Base-by-base conservation (phyloP, 37 sponge, comb jelly and placozoan genomes). In the Cliona cf. orientalis region DNA sequence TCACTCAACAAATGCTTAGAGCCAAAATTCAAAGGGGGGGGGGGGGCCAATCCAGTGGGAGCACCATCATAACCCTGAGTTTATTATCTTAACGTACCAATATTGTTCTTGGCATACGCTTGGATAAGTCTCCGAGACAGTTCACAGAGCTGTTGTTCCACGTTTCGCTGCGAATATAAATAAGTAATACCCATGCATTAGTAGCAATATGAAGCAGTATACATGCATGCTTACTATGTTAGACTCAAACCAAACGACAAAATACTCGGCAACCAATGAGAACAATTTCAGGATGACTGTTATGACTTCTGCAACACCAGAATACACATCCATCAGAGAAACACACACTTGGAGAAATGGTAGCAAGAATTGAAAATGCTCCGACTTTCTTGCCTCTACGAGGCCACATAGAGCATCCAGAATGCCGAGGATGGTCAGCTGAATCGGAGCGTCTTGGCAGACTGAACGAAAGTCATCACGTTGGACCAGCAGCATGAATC, bases 361-460 rank as follows among this genome's bases (percentile, higher is more conserved):
- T 2, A 71, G 65, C 17, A 92, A 53, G 25, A 49, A 84, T 1
- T 41, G 21, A 35, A 88, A 88, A 56, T 76, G 43, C 28, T 71
- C 70, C 31, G 62, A 43, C 26, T n/a, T 42, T 5, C 57, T 22
- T 23, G 43, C 56, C 21, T 46, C 40, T 0, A 72, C 45, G 19
- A 92, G 34, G 1, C 93, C 93, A 57, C 76, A 80, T 42, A 87
- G 42, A 38, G 77, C 44, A 60, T 92, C 93, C 62, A 92, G 40
- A 31, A 81, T 28, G 23, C 56, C 38, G 46, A 82, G 72, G 17
- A 91, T 66, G 22, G 67, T 42, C 29, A 40, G 29, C 71, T 71
- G 70, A 4, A 74, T 43, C 9, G 25, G 77, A 1, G 9, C 14
- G 3, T 75, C 78, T 2, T 80, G 76, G 58, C 5, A 68, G 35